Evolutionary conservation across 2,888 invertebrate species (phyloP), one percentile per base, ranked within the genome.

Genomic region (Serrognathus titanus): DNA sequence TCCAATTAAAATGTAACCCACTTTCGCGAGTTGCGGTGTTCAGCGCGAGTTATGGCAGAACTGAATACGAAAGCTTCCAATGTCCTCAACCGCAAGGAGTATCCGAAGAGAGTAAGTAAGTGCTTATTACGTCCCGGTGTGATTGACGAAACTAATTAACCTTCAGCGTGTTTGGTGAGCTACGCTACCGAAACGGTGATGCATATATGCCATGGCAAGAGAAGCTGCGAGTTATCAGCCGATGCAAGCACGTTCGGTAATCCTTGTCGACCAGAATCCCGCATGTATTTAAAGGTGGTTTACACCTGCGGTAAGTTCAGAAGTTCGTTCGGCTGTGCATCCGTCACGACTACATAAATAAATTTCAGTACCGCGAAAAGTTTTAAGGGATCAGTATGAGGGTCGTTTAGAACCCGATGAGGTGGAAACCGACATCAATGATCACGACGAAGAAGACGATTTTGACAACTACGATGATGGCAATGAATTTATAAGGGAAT

Each of bases 161-260:
- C 31, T 80, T 31, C 81, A 94, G 94, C 92, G 12, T 95, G 95
- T 75, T 81, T 92, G 75, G 90, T 90, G 65, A 89, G 89, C 67
- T 91, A 91, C 77, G 92, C 94, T 4, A 91, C 94, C n/a, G 94
- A 95, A 79, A 91, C 90, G 12, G 89, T 94, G 53, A 92, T 94
- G 89, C 85, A 89, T 71, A 70, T 72, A 52, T 52, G 52, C 13
- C 52, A 52, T 72, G 92, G 92, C 37, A 88, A 91, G 73, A 81
- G 92, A 60, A 84, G 86, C 57, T 92, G 92, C 73, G 87, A 88
- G 48, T 80, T 92, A 50, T 84, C 88, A 16, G 92, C 92, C 2
- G 91, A 92, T 76, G 84, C 87, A 66, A 86, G 87, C 63, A 92
- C 91, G 71, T 92, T 92, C 71, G 91, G 90, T 6, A 88, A 86